Conservation (phyloP, 2,888 invertebrate species). For the Notodonta ziczac region DNA sequence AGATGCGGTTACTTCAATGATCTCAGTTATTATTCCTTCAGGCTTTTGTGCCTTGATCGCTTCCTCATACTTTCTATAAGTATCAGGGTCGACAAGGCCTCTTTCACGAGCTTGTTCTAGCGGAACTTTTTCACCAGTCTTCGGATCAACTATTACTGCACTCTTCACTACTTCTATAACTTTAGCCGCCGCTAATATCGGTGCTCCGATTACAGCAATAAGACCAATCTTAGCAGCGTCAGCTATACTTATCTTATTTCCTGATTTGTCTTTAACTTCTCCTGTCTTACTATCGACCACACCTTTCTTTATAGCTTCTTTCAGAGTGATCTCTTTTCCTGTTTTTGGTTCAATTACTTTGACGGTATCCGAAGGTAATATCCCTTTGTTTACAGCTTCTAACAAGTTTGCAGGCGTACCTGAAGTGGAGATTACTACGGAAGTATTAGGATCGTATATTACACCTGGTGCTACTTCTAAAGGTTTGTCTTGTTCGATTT, state of each 20-base stretch:
- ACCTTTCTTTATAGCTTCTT: slow-evolving; percentile 91
- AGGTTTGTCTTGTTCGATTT: slow-evolving; percentile 12
- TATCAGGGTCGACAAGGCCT: slow-evolving; percentile 85
- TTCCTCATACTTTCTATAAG: slow-evolving; percentile 52
- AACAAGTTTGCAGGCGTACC: slow-evolving; percentile 87
- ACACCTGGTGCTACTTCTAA: slow-evolving; percentile 89
- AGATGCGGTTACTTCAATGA: slow-evolving; percentile 15
- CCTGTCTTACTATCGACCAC: slow-evolving; percentile 89
- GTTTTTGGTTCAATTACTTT: slow-evolving; percentile 88
- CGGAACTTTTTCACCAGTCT: slow-evolving; percentile 89
- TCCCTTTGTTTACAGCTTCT: slow-evolving; percentile 89
- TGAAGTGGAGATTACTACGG: slow-evolving; percentile 87
- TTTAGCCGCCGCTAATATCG: slow-evolving; percentile 88
- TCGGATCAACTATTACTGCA: slow-evolving; percentile 87
- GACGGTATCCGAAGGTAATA: slow-evolving; percentile 87
- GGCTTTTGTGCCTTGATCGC: slow-evolving; percentile 36
- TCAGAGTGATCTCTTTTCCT: slow-evolving; percentile 87
- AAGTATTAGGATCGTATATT: slow-evolving; percentile 90
- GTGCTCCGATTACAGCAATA: slow-evolving; percentile 89
- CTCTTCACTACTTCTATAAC: slow-evolving; percentile 86
- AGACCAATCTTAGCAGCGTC: slow-evolving; percentile 92
- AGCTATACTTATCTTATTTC: slow-evolving; percentile 87
- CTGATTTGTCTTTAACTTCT: slow-evolving; percentile 86
- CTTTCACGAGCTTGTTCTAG: slow-evolving; percentile 89
- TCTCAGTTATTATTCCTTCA: slow-evolving; percentile 21